Percentiles rank a stretch among this genome's conserved stretches.
These are phyloP conservation scores for Ariolimax columbianus DNA, from an alignment of 2,888 invertebrate species.

Conservation along the genomic window DNA sequence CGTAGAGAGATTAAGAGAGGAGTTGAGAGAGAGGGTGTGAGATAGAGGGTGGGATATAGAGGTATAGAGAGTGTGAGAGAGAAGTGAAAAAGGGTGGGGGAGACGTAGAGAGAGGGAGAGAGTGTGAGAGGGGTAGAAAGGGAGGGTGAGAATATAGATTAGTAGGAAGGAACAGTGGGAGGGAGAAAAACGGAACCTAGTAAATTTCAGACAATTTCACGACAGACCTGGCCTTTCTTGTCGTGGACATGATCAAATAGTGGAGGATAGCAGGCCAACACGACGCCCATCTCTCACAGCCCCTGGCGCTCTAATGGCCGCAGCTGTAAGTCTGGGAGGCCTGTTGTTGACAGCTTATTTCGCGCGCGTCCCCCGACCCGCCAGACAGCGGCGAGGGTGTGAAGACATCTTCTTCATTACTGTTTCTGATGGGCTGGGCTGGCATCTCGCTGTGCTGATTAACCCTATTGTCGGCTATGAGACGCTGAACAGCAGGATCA, in stretches of 20 bases:
- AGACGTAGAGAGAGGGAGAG: no score
- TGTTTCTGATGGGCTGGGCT: not conserved
- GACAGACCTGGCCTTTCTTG: not conserved
- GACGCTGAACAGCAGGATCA: not conserved
- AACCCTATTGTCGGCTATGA: not conserved
- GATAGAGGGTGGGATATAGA: not conserved
- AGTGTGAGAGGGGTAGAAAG: not conserved
- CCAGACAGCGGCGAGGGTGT: not conserved
- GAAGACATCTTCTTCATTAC: not conserved
- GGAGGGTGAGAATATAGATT: not conserved
- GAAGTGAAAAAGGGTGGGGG: no score
- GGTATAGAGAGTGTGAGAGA: not conserved
- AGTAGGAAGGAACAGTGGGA: no score
- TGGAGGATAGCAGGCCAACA: not conserved
- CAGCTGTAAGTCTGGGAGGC: not conserved
- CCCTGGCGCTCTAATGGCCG: not conserved
- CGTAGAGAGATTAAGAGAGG: no score
- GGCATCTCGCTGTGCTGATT: not conserved
- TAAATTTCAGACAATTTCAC: not conserved
- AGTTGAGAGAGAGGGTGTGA: no score
- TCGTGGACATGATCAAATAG: not conserved
- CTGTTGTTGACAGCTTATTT: not conserved
- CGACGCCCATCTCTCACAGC: not conserved
- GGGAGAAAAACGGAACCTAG: not conserved
- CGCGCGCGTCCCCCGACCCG: not conserved